Conservation (phyloP, 2,797 vertebrate species). For the Esox lucius region DNA sequence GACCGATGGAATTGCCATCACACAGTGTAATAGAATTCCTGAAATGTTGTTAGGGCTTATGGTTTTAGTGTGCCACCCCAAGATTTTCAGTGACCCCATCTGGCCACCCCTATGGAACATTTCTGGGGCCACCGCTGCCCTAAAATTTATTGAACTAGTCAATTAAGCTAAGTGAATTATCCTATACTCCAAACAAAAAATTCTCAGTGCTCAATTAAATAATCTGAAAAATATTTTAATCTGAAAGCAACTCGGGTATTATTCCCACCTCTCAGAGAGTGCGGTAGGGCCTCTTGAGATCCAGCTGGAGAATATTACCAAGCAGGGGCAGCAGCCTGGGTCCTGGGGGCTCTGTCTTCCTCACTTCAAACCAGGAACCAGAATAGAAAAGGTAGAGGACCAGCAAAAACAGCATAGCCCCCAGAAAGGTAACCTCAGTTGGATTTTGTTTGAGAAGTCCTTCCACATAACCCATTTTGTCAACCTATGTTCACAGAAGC, state of each 20-base stretch:
- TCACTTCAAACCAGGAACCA: not conserved
- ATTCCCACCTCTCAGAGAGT: slow-evolving; percentile 56
- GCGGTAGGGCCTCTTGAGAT: slow-evolving; percentile 58
- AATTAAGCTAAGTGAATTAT: no score
- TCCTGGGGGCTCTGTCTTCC: slow-evolving; percentile 56
- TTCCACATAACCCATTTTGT: slow-evolving; percentile 28
- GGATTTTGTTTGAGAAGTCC: slow-evolving; percentile 13
- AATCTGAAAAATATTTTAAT: not conserved
- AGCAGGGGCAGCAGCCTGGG: slow-evolving; percentile 62
- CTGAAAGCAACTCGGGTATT: not conserved
- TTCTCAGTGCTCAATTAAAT: no score
- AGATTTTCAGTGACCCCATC: no score
- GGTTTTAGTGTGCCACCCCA: no score
- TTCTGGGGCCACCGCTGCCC: no score
- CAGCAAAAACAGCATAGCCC: slow-evolving; percentile 18
- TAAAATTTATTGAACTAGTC: no score
- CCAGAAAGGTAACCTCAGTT: slow-evolving; percentile 26
- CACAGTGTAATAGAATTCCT: no score
- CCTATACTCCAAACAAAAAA: no score
- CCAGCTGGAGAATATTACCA: slow-evolving; percentile 67
- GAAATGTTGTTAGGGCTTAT: no score
- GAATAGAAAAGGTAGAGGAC: slow-evolving; percentile 22
- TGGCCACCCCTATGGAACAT: no score
- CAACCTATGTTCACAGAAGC: not conserved
- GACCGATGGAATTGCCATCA: no score